Conservation (phyloP, 2,797 vertebrate species). For the Falco columbarius region DNA sequence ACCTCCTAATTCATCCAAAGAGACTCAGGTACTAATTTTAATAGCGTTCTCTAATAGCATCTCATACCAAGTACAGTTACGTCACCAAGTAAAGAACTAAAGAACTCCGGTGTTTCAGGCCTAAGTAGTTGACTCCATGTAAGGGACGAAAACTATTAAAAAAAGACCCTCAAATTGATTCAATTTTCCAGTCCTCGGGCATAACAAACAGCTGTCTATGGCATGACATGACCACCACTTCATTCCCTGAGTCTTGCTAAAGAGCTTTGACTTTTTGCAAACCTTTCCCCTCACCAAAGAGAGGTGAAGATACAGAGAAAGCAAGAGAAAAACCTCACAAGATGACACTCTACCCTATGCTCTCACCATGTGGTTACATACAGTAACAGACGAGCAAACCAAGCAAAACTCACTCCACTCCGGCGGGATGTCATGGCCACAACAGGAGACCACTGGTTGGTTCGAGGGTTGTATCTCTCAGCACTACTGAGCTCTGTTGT, state of each 20-base stretch:
- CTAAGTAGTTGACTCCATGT: neutral
- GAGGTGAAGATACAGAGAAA: neutral
- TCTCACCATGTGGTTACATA: fast-evolving
- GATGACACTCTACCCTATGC: neutral
- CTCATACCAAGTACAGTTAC: neutral
- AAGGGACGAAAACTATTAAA: neutral
- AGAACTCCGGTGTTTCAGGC: neutral
- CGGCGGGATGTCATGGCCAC: slow-evolving; percentile 98
- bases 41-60: neutral
- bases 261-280: neutral
- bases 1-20: neutral
- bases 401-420: slow-evolving; percentile 86
- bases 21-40: neutral
- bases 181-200: neutral
- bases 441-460: slow-evolving; percentile 98
- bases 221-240: fast-evolving
- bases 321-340: neutral
- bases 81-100: neutral
- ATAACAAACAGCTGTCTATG: neutral
- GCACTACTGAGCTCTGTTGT: slow-evolving; percentile 98
- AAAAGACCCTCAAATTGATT: neutral
- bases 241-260: neutral
- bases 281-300: neutral
- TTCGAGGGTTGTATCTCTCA: slow-evolving; percentile 95
- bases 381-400: neutral